A percentile compares a stretch with the other conserved stretches of the same genome.
Evolutionary conservation across 2,888 invertebrate species (phyloP).

Genomic region (Habrosyne pyritoides): DNA sequence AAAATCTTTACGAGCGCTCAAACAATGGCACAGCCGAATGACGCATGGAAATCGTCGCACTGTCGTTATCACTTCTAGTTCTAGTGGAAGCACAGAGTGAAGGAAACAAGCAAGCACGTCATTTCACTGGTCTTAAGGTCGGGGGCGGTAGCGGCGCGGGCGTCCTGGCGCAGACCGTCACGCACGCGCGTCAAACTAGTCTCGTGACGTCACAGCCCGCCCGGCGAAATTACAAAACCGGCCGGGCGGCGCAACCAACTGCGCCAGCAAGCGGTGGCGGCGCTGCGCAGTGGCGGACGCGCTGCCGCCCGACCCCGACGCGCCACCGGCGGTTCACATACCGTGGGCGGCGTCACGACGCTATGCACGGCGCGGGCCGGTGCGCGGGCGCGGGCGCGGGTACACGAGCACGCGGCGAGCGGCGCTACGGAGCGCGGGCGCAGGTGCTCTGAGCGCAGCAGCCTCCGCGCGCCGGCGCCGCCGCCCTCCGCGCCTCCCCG

Average conservation of each 20-base stretch:
- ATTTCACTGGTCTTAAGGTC: slow-evolving; percentile 73
- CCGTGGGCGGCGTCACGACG: slow-evolving; percentile 81
- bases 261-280: slow-evolving; percentile 60
- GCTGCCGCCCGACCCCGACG: slow-evolving; percentile 81
- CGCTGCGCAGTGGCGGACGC: slow-evolving; percentile 77
- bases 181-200: slow-evolving; percentile 81
- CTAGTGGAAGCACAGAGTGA: slow-evolving; percentile 20
- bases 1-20: background rate
- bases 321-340: slow-evolving; percentile 72
- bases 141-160: slow-evolving; percentile 72
- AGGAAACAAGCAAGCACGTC: slow-evolving; percentile 71
- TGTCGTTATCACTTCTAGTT: slow-evolving; percentile 16
- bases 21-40: background rate
- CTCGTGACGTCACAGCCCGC: slow-evolving; percentile 79
- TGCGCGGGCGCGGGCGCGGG: slow-evolving; percentile 76
- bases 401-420: slow-evolving; percentile 77
- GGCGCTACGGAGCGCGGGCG: slow-evolving; percentile 85
- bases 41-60: slow-evolving; percentile 10
- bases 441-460: slow-evolving; percentile 89
- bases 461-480: slow-evolving; percentile 84
- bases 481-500: slow-evolving; percentile 80
- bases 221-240: slow-evolving; percentile 81
- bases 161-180: slow-evolving; percentile 78
- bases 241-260: slow-evolving; percentile 68
- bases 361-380: slow-evolving; percentile 63